phyloP scores from a whole-genome alignment of 2,797 vertebrate species.

The Anguilla marmorata region DNA sequence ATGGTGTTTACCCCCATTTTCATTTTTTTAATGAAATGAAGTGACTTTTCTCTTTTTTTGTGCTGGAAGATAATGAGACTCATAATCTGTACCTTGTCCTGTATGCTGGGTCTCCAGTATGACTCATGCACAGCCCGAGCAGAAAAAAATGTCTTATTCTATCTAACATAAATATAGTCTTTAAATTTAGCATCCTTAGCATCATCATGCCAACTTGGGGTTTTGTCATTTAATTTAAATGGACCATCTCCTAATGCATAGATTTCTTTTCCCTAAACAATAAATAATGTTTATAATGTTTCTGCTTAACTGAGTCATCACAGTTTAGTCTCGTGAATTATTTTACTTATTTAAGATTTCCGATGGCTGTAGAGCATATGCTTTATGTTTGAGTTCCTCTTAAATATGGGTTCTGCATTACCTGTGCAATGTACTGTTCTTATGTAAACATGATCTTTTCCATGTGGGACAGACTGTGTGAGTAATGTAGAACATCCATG shows the following conservation, averaged over 20 bases:
- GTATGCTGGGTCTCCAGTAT: constrained; percentile 52
- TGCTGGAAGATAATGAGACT: neutral
- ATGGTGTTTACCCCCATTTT: neutral
- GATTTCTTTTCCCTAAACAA: neutral
- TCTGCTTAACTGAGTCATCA: neutral
- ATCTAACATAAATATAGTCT: constrained; percentile 63
- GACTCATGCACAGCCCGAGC: constrained; percentile 68
- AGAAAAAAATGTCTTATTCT: constrained; percentile 70
- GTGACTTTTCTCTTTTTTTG: constrained; percentile 18
- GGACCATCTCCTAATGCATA: neutral
- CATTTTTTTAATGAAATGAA: neutral
- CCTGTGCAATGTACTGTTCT: neutral
- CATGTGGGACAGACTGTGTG: neutral
- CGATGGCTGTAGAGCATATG: neutral
- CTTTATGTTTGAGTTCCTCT: neutral
- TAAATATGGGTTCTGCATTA: neutral
- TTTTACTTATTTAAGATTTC: neutral
- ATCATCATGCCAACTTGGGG: neutral
- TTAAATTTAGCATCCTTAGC: constrained; percentile 46
- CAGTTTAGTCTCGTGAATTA: neutral
- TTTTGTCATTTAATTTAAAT: constrained; percentile 21
- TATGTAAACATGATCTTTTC: neutral
- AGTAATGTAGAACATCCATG: neutral
- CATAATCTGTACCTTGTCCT: neutral
- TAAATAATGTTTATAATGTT: neutral